These are phyloP conservation scores for Petroica traversi DNA, from an alignment of 2,113 vertebrate genomes.

Conservation along the genomic window DNA sequence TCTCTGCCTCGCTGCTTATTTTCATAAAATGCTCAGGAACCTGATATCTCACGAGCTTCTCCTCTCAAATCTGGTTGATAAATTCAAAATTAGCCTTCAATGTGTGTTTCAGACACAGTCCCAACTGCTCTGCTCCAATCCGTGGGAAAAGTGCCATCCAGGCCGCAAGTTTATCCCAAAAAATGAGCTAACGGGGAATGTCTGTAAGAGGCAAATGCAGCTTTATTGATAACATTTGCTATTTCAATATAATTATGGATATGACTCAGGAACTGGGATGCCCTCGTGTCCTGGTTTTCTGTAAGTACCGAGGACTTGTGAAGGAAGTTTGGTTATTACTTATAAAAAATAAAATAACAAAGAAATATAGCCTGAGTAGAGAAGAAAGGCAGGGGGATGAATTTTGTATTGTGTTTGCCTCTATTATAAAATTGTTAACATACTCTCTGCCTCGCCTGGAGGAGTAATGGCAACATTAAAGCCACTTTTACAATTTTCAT, in stretches of 20 bases:
- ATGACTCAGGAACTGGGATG: not conserved
- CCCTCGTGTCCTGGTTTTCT: not conserved
- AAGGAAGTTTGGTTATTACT: not conserved
- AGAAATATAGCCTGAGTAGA: not conserved
- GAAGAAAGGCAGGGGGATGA: not conserved
- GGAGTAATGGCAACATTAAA: not conserved
- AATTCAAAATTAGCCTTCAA: not conserved
- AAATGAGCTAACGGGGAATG: not conserved
- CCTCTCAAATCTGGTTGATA: not conserved
- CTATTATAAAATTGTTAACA: not conserved
- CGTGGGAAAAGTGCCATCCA: not conserved
- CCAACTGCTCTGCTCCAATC: not conserved
- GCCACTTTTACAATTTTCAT: constrained; percentile 16
- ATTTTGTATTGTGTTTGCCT: not conserved
- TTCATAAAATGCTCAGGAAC: not conserved
- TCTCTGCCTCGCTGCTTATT: not conserved
- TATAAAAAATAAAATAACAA: not conserved
- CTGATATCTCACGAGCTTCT: not conserved
- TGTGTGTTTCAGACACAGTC: not conserved
- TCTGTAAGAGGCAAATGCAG: not conserved
- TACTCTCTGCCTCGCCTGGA: not conserved
- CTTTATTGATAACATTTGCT: not conserved
- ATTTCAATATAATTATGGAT: not conserved
- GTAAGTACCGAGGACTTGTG: not conserved
- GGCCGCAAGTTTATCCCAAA: not conserved